phyloP scores from a whole-genome alignment of 2,797 vertebrate genomes.

The Podargus strigoides region DNA sequence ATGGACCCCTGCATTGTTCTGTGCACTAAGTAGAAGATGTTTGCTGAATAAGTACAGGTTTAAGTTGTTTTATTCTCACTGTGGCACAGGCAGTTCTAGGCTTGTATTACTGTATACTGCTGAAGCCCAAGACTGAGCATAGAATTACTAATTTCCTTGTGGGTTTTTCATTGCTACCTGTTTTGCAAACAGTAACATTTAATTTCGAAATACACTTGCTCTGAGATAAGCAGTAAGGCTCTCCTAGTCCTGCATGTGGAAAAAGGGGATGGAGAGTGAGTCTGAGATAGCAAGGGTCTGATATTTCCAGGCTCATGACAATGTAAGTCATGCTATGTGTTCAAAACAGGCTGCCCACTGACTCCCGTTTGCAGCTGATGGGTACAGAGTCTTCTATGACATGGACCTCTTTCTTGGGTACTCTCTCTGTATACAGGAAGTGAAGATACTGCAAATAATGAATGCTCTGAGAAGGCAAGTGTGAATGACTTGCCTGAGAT shows the following conservation, averaged over 20 bases:
- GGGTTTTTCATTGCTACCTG: neutral
- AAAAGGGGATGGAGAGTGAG: neutral
- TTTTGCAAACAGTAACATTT: neutral
- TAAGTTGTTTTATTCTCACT: constrained; percentile 29
- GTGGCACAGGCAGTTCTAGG: neutral
- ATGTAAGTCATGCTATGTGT: rapidly evolving
- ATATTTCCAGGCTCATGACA: neutral
- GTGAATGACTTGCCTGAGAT: neutral
- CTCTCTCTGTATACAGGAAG: neutral
- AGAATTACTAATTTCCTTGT: neutral
- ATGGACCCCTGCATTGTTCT: constrained; percentile 28
- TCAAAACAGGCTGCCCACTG: neutral
- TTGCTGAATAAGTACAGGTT: constrained; percentile 31
- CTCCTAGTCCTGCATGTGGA: neutral
- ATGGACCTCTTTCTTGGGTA: neutral
- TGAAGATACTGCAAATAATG: neutral
- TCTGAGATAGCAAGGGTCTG: neutral
- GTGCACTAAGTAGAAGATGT: constrained; percentile 28
- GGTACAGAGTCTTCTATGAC: neutral
- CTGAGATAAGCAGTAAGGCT: neutral
- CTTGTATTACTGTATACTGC: neutral
- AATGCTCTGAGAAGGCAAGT: neutral
- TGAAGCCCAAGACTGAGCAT: neutral
- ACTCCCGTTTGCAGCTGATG: neutral
- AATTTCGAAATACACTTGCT: rapidly evolving